Base-by-base conservation (phyloP, 2,888 invertebrate species). In the Dicycla oo region DNA sequence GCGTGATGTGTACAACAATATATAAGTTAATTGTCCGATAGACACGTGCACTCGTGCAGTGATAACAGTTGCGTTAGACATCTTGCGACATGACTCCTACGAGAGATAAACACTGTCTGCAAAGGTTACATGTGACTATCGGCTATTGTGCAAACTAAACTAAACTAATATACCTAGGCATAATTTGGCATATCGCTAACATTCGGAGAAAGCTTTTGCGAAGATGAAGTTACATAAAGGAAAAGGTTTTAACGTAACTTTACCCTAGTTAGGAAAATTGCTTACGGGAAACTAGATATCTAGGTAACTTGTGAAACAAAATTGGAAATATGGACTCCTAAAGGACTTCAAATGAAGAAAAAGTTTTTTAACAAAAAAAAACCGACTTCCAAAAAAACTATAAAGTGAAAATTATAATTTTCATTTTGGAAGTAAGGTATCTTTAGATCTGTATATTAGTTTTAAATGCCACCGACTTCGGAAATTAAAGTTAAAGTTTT, bases 21-120 rank as follows among this genome's bases (percentile, higher is more conserved):
- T 47, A n/a, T n/a, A n/a, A 34, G 68, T 54, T 65, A 73, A 80
- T 67, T 69, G 66, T 66, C n/a, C 34, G 57, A 74, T 49, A 79
- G 69, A 54, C 78, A 80, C 82, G 80, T 73, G 82, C 82, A 34
- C 26, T n/a, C 64, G 56, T 49, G 72, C 61, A 45, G 18, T 38
- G 79, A 68, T 68, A 62, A 40, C 45, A 23, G 38, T 73, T 73
- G 66, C 79, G 54, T 20, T 34, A 63, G 43, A 54, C 23, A 18
- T 18, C 49, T 78, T 66, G 58, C 74, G 60, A 82, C 73, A 82
- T 49, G 53, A 34, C 74, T 58, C 6, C 57, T 30, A 18, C 3
- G 26, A 8, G 73, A 73, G 82, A 79, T 82, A 82, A 47, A 76
- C 65, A n/a, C 15, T 30, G 78, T 51, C 57, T 65, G 68, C 45